phyloP scores from a whole-genome alignment of 2,797 vertebrate species.

The Pangasius mekongensis region DNA sequence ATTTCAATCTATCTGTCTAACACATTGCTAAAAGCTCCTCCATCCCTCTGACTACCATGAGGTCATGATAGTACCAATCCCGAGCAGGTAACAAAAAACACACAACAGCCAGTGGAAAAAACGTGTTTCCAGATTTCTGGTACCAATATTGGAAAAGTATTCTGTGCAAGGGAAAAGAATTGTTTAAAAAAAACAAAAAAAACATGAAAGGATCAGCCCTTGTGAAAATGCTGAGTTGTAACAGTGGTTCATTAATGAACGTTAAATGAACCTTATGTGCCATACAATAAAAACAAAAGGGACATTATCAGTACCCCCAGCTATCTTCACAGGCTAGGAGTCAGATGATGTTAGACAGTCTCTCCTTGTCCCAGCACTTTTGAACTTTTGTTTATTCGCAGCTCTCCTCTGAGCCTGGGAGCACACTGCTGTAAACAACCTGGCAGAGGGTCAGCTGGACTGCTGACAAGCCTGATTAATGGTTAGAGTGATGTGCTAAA shows the following conservation, averaged over 20 bases:
- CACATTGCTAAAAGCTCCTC: neutral
- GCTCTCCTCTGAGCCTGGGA: slow-evolving; percentile 50
- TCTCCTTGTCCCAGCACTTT: slow-evolving; percentile 19
- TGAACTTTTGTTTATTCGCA: slow-evolving; percentile 20
- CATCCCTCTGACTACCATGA: neutral
- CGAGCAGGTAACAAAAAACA: neutral
- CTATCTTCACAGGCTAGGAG: neutral
- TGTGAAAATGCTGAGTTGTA: neutral
- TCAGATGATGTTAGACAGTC: slow-evolving; percentile 3
- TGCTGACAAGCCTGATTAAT: slow-evolving; percentile 68
- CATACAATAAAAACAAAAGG: neutral
- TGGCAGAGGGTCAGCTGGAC: slow-evolving; percentile 72
- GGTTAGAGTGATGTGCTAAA: slow-evolving; percentile 75
- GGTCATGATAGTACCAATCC: neutral
- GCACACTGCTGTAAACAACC: slow-evolving; percentile 50
- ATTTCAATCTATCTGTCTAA: neutral
- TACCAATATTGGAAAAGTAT: neutral
- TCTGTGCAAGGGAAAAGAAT: too few species aligned
- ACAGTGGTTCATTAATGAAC: slow-evolving; percentile 6
- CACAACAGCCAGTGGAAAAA: neutral
- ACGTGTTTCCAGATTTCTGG: neutral
- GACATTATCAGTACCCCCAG: neutral
- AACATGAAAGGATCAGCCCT: neutral
- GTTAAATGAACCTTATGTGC: neutral
- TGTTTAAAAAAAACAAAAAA: too few species aligned